These are phyloP conservation scores for Eilema griseolum DNA, from an alignment of 2,888 invertebrate species.

Conservation along the genomic window DNA sequence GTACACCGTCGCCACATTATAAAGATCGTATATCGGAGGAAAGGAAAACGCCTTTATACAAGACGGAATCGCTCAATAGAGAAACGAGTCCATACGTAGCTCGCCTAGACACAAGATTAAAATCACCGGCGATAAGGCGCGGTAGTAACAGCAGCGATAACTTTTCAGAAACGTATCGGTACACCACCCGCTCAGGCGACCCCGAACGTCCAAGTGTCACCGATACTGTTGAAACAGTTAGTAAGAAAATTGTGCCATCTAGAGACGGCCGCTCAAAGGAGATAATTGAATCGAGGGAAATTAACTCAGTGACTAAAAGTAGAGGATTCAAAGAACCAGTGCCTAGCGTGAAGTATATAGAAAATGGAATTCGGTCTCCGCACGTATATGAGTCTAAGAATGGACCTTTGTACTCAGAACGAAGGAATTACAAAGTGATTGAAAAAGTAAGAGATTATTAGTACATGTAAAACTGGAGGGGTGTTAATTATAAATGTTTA, in stretches of 20 bases:
- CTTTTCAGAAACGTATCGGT: slow-evolving; percentile 90
- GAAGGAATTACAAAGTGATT: slow-evolving; percentile 80
- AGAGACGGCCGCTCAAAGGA: slow-evolving; percentile 89
- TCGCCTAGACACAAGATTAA: slow-evolving; percentile 78
- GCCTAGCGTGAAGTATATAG: slow-evolving; percentile 84
- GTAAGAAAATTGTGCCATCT: slow-evolving; percentile 89
- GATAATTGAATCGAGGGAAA: slow-evolving; percentile 90
- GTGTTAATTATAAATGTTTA: slow-evolving; percentile 55
- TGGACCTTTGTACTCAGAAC: slow-evolving; percentile 75
- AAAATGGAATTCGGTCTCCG: slow-evolving; percentile 79
- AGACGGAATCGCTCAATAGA: slow-evolving; percentile 82
- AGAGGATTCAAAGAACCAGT: slow-evolving; percentile 84
- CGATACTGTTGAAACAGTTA: slow-evolving; percentile 90
- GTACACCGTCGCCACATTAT: slow-evolving; percentile 81
- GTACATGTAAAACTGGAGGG: slow-evolving; percentile 46
- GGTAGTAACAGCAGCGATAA: slow-evolving; percentile 90
- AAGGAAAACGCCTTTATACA: slow-evolving; percentile 77
- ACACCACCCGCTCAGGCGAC: slow-evolving; percentile 89
- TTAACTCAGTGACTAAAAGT: slow-evolving; percentile 90
- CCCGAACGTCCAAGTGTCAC: slow-evolving; percentile 90
- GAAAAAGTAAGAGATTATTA: slow-evolving; percentile 84
- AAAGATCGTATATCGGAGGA: slow-evolving; percentile 83
- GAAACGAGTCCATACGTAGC: slow-evolving; percentile 82
- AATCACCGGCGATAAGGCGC: slow-evolving; percentile 85
- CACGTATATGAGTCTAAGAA: slow-evolving; percentile 75